Conservation (phyloP, 1,140 invertebrate genomes). For the Lethrus apterus region DNA sequence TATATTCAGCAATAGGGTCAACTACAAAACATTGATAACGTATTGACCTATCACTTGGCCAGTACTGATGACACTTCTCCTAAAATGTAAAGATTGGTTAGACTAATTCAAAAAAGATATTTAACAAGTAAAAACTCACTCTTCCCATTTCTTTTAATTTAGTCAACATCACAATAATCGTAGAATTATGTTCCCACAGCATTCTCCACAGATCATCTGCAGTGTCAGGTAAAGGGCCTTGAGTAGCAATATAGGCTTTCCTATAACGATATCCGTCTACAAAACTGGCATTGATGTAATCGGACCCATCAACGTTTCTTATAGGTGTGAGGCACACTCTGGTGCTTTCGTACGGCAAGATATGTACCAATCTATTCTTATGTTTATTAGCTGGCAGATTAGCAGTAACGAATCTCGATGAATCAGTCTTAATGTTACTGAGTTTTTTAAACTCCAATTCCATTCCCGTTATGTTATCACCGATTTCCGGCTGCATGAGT, state of each 20-base stretch:
- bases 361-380: constrained; percentile 96
- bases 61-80: constrained; percentile 99
- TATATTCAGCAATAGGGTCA: constrained; percentile 98
- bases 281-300: constrained; percentile 98
- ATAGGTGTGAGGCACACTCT: constrained; percentile 90
- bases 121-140: constrained; percentile 50
- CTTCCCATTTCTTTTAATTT: constrained; percentile 96
- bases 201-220: constrained; percentile 99
- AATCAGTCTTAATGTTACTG: constrained; percentile 90
- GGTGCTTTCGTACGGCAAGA: constrained; percentile 93
- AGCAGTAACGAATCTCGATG: constrained; percentile 89
- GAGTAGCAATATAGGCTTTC: constrained; percentile 95
- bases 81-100: constrained; percentile 38
- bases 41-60: constrained; percentile 94
- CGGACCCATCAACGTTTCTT: constrained; percentile 87
- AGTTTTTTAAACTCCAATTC: constrained; percentile 98
- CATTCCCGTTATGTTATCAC: constrained; percentile 91
- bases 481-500: constrained; percentile 69
- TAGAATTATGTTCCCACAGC: constrained; percentile 99
- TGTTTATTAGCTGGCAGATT: constrained; percentile 95
- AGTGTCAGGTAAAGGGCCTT: constrained; percentile 92
- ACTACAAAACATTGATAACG: constrained; percentile 96
- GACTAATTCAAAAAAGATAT: neutral
- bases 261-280: constrained; percentile 91
- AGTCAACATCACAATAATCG: constrained; percentile 98